Conservation (phyloP, 2,888 invertebrate genomes). For the Pristionchus entomophagus region DNA sequence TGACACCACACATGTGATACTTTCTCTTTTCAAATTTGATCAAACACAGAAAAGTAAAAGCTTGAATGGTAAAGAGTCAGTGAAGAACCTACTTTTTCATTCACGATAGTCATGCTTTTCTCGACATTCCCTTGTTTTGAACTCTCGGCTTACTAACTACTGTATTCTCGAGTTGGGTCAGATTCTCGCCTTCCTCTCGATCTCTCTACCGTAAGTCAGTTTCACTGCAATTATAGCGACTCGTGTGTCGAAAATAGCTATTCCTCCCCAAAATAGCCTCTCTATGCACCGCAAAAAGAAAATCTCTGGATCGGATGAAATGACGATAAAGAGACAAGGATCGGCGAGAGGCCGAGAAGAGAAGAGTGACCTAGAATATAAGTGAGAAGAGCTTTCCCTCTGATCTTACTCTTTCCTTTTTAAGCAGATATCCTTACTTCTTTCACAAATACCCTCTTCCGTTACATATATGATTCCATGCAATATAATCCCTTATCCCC, state of each 20-base stretch:
- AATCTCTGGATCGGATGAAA: background rate
- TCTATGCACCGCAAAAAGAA: slow-evolving; percentile 1
- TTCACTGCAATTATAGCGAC: background rate
- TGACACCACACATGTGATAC: background rate
- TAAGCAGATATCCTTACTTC: background rate
- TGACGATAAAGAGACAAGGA: slow-evolving; percentile 25
- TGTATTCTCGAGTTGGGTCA: background rate
- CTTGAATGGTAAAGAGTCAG: too few relatives aligned
- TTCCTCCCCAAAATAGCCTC: background rate
- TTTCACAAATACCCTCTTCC: background rate
- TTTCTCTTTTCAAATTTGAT: background rate
- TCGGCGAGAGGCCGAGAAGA: too few relatives aligned
- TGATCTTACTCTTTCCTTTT: background rate
- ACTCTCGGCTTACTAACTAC: background rate
- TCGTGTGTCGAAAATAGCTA: background rate
- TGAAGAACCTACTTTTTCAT: background rate
- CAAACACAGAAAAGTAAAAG: too few relatives aligned
- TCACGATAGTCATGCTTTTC: background rate
- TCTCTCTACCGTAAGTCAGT: background rate
- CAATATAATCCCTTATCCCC: background rate
- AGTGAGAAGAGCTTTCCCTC: slow-evolving; percentile 8
- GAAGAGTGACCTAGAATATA: slow-evolving; percentile 25
- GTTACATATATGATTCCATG: too few relatives aligned
- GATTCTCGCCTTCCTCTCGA: background rate
- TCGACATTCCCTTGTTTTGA: background rate